These are phyloP conservation scores for Antitype chi DNA, from an alignment of 2,888 invertebrate species.

Conservation along the genomic window DNA sequence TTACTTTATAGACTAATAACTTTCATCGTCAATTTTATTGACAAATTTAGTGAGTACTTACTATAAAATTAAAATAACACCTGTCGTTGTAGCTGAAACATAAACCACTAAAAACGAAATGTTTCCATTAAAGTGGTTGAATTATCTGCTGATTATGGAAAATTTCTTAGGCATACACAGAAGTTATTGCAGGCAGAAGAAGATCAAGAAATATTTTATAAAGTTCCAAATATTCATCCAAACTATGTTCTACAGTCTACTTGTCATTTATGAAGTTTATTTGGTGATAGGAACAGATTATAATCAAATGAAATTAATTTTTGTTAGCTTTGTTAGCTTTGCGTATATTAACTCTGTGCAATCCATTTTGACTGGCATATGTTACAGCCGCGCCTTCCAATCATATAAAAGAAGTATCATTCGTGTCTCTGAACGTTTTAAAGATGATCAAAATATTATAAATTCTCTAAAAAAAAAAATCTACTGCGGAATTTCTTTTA, in stretches of 20 bases:
- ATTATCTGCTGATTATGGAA: conserved; percentile 7
- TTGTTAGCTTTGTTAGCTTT: background rate
- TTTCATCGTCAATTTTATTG: background rate
- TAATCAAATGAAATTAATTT: background rate
- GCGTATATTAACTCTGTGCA: background rate
- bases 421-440: conserved; percentile 1
- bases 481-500: background rate
- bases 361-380: background rate
- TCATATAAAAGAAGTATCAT: conserved; percentile 2
- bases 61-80: background rate
- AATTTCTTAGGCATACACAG: conserved; percentile 18
- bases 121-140: conserved; percentile 6
- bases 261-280: background rate
- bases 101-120: conserved; percentile 2
- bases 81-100: background rate
- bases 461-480: background rate
- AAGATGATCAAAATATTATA: background rate
- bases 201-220: conserved; percentile 8
- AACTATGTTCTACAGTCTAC: background rate
- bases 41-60: background rate
- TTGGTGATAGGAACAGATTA: background rate
- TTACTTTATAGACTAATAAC: background rate
- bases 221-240: background rate
- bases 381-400: background rate
- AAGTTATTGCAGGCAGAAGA: conserved; percentile 5